These are phyloP conservation scores for Baryphthengus martii DNA, from an alignment of 2,113 vertebrate species.

Conservation along the genomic window DNA sequence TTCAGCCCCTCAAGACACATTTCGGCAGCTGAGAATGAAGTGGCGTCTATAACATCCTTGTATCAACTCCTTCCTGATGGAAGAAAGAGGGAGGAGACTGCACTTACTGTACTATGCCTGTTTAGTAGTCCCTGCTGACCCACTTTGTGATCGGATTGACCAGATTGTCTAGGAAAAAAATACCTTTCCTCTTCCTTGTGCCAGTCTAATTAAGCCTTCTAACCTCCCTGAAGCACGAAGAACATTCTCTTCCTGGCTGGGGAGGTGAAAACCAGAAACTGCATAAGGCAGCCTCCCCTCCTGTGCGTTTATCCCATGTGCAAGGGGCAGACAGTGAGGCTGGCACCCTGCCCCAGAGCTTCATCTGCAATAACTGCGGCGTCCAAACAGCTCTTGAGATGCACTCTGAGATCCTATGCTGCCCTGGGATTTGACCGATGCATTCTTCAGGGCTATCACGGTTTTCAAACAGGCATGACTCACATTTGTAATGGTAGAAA, in stretches of 20 bases:
- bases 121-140: background rate
- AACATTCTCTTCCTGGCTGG: background rate
- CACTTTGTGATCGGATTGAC: background rate
- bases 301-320: fast-evolving
- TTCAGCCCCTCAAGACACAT: background rate
- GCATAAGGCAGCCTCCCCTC: background rate
- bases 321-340: background rate
- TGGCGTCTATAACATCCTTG: background rate
- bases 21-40: background rate
- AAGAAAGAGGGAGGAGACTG: background rate
- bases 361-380: background rate
- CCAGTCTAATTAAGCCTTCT: background rate
- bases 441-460: fast-evolving
- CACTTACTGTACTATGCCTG: background rate
- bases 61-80: background rate
- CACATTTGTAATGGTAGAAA: background rate
- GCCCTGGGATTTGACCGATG: background rate
- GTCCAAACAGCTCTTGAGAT: background rate
- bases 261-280: background rate
- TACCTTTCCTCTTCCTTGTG: background rate
- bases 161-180: background rate
- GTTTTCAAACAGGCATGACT: background rate
- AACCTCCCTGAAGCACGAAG: background rate
- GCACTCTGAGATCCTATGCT: background rate
- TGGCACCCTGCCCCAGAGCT: background rate